Evolutionary conservation across 2,797 vertebrate species (phyloP), one percentile per base, ranked within the genome.

Genomic region (Pelobates cultripes): DNA sequence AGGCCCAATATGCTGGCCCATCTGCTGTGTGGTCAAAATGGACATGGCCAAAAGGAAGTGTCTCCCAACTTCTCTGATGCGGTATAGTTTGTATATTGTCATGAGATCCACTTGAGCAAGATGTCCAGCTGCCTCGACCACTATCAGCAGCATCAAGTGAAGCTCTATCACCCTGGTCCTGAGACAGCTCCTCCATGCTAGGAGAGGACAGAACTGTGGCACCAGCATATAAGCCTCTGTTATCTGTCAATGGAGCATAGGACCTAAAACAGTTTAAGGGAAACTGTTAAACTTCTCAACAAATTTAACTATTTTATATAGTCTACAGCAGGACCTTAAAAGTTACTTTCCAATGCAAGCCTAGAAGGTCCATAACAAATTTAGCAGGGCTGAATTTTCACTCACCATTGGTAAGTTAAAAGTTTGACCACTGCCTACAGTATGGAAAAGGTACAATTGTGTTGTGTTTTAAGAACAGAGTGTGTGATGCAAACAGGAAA

Each of bases 51-150:
- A 97, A 96, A 0, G 95, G 94, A 75, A 98, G 91, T 0, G 96
- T 97, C 87, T 99, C 98, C 98, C 98, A 99, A 92, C 97, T 97
- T 13, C 97, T 94, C 70, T 98, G 97, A 91, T 99, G 98, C 90
- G 97, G 98, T 87, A 99, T 99, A 72, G 96, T 99, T 92, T 99
- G 98, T 87, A 99, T 99, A 89, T 98, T 99, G 85, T 99, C 98
- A 0, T 99, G 98, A 73, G 98, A 99, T 12, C 97, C 98, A 0
- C 97, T 99, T 0, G 98, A 99, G 86, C 98, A 99, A 15, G 98
- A 99, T 0, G 98, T 99, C 98, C 98, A 99, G 93, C 98, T 99
- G 73, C 98, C 98, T 0, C 98, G 96, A 71, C 98, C 98, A 0
- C 98, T 99, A 93, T 99, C 98, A 0, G 97, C 97, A 0, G 98